Evolutionary conservation across 2,113 vertebrate genomes (phyloP).

Genomic region (Microtus pennsylvanicus): DNA sequence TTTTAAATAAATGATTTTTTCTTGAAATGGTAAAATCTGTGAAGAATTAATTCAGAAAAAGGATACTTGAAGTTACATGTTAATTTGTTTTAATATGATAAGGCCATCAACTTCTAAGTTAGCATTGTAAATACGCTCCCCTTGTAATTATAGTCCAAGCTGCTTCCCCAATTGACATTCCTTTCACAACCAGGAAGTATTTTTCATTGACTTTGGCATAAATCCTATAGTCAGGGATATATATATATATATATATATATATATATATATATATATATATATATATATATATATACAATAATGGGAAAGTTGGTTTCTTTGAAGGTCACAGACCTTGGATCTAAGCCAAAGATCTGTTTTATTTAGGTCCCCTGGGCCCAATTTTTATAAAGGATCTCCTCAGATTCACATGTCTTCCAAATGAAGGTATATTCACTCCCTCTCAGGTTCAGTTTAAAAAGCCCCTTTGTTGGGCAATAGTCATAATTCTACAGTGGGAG

Average conservation of each 20-base stretch:
- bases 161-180: conserved; percentile 43
- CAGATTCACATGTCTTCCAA: not conserved
- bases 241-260: conserved; percentile 36
- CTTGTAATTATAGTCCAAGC: not conserved
- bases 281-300: conserved; percentile 31
- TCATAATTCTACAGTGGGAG: not conserved
- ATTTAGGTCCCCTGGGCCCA: not conserved
- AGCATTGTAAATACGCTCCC: conserved; percentile 16
- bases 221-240: conserved; percentile 6
- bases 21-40: not conserved
- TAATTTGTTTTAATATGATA: not conserved
- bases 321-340: conserved; percentile 58
- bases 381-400: conserved; percentile 37
- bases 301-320: conserved; percentile 24
- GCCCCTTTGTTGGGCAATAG: not conserved
- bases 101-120: not conserved
- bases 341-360: conserved; percentile 43
- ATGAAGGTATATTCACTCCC: conserved; percentile 20
- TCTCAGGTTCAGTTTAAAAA: not conserved
- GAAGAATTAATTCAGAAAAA: not conserved
- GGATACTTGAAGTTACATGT: conserved; percentile 19
- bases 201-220: conserved; percentile 65
- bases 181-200: conserved; percentile 55
- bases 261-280: conserved; percentile 37
- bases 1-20: conserved; percentile 21